Base-by-base conservation (phyloP, 2,888 invertebrate species). In the Thymelicus sylvestris region DNA sequence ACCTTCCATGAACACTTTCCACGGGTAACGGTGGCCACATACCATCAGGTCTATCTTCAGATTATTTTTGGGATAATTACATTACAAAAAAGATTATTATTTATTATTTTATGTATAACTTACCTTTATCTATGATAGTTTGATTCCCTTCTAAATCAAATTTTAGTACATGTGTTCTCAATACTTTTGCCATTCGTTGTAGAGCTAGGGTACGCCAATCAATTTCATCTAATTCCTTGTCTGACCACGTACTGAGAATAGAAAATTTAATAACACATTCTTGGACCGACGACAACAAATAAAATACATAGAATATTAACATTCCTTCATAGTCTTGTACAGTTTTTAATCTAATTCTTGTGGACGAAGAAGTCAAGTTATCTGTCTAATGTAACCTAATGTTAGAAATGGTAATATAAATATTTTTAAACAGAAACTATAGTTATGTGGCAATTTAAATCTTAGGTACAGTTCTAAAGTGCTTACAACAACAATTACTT, bases 131-230 rank as follows among this genome's bases (percentile, higher is more conserved):
- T 52, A 86, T 76, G 39, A 86, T 76, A 47, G 86, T 77, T 72
- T 86, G 87, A 50, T 79, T 82, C 50, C 87, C 83, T 52, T 94
- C 93, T 69, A 96, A 86, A 77, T 95, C 95, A 72, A 96, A 94
- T 86, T 96, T 96, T 71, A 96, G 86, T 10, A 95, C 95, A 81
- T 96, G 96, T 2, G 96, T 96, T 59, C 92, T 91, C 7, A 96
- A 89, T 13, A 95, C 90, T 78, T 94, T 93, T 0, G 91, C 91
- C 86, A 96, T 86, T 76, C 95, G 93, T 72, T 93, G 90, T 19
- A 95, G 80, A n/a, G 96, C 92, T n/a, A 94, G 88, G n/a, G 94
- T 90, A 2, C 94, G 91, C 96, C 95, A 96, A 75, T 94, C 94
- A 0, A 85, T 87, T 75, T 92, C 89, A 12, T 93, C 92, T 10